A percentile compares a stretch with the other conserved stretches of the same genome.
Evolutionary conservation across 23 tunicate species (phyloP).

Genomic region (Trididemnum nubilum): DNA sequence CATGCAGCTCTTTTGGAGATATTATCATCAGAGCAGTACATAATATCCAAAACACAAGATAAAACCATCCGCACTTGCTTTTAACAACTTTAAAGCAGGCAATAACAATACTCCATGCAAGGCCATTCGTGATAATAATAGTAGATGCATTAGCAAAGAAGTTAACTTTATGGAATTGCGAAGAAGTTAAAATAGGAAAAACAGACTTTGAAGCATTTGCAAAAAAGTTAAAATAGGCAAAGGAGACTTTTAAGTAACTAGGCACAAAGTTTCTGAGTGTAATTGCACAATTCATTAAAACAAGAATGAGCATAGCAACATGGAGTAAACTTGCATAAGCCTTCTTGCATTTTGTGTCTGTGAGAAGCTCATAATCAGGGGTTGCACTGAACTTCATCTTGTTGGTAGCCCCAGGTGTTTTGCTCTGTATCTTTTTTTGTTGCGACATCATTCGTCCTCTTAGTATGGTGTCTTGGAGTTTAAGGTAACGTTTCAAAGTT

Average conservation of each 20-base stretch:
- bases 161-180: neutral
- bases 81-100: neutral
- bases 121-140: neutral
- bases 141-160: neutral
- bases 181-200: neutral
- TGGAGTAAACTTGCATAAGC: neutral
- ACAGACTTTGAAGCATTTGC: neutral
- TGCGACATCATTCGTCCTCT: constrained; percentile 38
- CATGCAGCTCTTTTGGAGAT: neutral
- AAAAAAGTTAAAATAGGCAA: neutral
- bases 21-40: neutral
- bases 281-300: no score
- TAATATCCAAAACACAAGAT: neutral
- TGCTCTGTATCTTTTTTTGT: neutral
- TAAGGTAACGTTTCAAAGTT: constrained; percentile 26
- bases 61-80: neutral
- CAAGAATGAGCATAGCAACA: neutral
- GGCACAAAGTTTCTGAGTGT: neutral
- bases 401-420: no score
- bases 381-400: no score
- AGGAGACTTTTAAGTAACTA: no score
- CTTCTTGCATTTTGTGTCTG: neutral
- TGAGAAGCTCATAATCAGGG: no score
- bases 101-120: neutral
- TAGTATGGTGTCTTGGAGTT: constrained; percentile 53